Evolutionary conservation across 35 echinoderm and acorn worm genomes (phyloP).

Genomic region (Patiria miniata): DNA sequence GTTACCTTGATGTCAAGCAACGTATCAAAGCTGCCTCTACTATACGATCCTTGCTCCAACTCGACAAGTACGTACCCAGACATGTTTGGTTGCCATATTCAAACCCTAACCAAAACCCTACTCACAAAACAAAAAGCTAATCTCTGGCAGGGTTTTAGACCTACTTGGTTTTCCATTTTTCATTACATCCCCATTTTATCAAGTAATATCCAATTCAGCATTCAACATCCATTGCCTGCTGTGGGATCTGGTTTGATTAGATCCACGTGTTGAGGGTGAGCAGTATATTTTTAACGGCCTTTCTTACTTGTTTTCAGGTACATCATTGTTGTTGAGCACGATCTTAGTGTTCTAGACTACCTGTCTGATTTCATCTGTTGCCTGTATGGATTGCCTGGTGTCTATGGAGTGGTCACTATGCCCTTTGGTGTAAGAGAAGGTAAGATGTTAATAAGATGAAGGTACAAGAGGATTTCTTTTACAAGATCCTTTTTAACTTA

Average conservation of each 20-base stretch:
- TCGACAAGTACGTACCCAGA: slow-evolving; percentile 56
- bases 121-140: too few relatives aligned
- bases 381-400: slow-evolving; percentile 95
- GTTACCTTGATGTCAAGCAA: slow-evolving; percentile 98
- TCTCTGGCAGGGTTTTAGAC: too few relatives aligned
- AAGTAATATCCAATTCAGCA: too few relatives aligned
- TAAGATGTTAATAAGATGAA: neutral
- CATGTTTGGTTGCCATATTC: too few relatives aligned
- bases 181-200: too few relatives aligned
- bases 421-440: slow-evolving; percentile 97
- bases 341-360: slow-evolving; percentile 94
- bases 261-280: too few relatives aligned
- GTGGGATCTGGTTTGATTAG: too few relatives aligned
- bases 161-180: too few relatives aligned
- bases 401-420: slow-evolving; percentile 97
- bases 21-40: slow-evolving; percentile 76
- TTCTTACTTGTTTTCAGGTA: slow-evolving; percentile 63
- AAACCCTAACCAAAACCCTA: too few relatives aligned
- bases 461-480: neutral
- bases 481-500: neutral
- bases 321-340: slow-evolving; percentile 98
- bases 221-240: too few relatives aligned
- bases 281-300: too few relatives aligned
- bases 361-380: slow-evolving; percentile 97
- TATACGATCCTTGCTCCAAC: slow-evolving; percentile 67